Evolutionary conservation across 2,888 invertebrate genomes (phyloP).

Genomic region (Amitus sp.): DNA sequence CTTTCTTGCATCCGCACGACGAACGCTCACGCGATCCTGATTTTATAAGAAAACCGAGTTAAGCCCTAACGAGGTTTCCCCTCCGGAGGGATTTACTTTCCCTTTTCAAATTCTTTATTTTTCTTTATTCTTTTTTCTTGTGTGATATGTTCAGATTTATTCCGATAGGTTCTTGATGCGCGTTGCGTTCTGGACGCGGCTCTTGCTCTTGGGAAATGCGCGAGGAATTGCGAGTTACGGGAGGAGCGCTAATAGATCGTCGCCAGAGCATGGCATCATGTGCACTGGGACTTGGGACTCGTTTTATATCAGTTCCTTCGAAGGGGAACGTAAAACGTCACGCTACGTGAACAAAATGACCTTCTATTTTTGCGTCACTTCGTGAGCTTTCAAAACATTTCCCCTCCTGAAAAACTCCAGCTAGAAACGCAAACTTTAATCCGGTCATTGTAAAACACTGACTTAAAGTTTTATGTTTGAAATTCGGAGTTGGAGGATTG

Average conservation of each 20-base stretch:
- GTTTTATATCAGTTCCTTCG: conserved; percentile 6
- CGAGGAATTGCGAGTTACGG: conserved; percentile 1
- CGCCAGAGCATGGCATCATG: conserved; percentile 2
- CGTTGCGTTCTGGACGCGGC: not conserved
- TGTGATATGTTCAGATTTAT: conserved; percentile 10
- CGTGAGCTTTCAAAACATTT: not conserved
- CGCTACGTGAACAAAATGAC: not conserved
- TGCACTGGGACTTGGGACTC: conserved; percentile 7
- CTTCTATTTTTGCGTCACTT: not conserved
- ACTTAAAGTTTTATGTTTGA: too few species aligned
- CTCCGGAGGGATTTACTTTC: conserved; percentile 49
- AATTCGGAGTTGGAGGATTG: too few species aligned
- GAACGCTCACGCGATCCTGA: not conserved
- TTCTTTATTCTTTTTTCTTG: not conserved
- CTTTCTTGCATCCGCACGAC: not conserved
- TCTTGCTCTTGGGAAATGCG: conserved; percentile 6
- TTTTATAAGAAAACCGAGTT: conserved; percentile 8
- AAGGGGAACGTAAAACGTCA: conserved; percentile 1
- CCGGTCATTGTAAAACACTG: too few species aligned
- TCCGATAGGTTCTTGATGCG: not conserved
- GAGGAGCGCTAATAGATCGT: conserved; percentile 9
- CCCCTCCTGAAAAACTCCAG: too few species aligned
- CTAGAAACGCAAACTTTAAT: too few species aligned
- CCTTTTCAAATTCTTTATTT: conserved; percentile 26
- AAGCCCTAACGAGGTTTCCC: conserved; percentile 23